Evolutionary conservation across 2,888 invertebrate species (phyloP).

Genomic region (Ichneumoninae sp.): DNA sequence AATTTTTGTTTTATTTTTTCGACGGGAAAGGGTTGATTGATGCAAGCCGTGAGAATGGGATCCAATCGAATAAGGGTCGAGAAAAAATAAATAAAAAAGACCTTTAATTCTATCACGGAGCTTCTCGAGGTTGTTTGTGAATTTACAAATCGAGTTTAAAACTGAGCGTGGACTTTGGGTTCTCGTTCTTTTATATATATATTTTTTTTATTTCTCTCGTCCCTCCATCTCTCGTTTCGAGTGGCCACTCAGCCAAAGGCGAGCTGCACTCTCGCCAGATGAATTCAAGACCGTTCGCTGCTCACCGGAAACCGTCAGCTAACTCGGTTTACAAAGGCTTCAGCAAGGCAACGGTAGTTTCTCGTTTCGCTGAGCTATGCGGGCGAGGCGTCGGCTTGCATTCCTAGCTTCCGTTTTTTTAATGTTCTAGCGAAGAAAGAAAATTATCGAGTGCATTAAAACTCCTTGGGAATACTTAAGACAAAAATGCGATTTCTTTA

Average conservation of each 20-base stretch:
- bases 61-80: neutral
- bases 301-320: conserved; percentile 43
- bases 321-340: conserved; percentile 49
- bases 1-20: neutral
- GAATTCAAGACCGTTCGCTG: conserved; percentile 50
- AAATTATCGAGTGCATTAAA: conserved; percentile 3
- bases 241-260: conserved; percentile 52
- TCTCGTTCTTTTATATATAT: conserved; percentile 3
- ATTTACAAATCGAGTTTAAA: conserved; percentile 32
- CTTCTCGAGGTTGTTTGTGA: conserved; percentile 12
- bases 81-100: neutral
- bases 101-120: neutral
- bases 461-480: neutral
- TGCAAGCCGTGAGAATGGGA: neutral
- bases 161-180: conserved; percentile 14
- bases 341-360: conserved; percentile 32
- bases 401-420: conserved; percentile 3
- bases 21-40: neutral
- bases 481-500: neutral
- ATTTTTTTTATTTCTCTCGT: conserved; percentile 30
- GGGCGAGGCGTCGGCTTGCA: conserved; percentile 4
- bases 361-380: conserved; percentile 14
- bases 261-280: conserved; percentile 54
- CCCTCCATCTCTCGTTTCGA: conserved; percentile 23
- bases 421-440: neutral